These are phyloP conservation scores for Gymnarchus niloticus DNA, from an alignment of 2,113 vertebrate genomes.

Conservation along the genomic window DNA sequence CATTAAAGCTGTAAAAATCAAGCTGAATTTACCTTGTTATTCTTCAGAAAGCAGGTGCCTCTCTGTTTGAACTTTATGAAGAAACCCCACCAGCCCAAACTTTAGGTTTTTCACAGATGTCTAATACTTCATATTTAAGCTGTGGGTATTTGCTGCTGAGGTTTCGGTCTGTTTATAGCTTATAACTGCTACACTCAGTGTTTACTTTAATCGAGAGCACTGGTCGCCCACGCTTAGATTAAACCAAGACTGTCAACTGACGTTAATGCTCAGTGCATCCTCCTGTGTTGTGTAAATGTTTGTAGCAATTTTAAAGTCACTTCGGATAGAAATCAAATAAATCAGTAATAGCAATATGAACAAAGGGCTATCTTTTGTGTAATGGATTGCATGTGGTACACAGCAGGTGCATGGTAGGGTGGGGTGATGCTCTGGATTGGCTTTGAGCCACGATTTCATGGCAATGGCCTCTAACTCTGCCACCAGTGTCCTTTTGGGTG, in stretches of 20 bases:
- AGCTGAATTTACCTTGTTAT: background rate
- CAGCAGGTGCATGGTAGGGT: background rate
- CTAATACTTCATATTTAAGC: background rate
- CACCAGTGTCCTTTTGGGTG: background rate
- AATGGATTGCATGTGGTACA: background rate
- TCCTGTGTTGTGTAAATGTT: conserved; percentile 1
- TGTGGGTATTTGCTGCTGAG: background rate
- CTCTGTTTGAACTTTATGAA: background rate
- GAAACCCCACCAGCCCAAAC: background rate
- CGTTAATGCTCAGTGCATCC: background rate
- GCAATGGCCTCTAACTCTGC: background rate
- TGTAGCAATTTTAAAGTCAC: background rate
- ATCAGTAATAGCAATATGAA: background rate
- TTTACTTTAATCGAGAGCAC: background rate
- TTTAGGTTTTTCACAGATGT: no score
- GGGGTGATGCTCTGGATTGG: no score
- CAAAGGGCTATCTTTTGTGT: background rate
- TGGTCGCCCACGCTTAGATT: background rate
- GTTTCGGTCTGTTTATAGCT: background rate
- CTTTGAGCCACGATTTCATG: no score
- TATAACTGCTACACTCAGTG: background rate
- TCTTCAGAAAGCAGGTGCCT: background rate
- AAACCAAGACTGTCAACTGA: background rate
- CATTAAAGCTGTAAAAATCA: no score
- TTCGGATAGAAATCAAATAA: background rate